Base-by-base conservation (phyloP, 2,888 invertebrate genomes). In the Criorhina ranunculi region DNA sequence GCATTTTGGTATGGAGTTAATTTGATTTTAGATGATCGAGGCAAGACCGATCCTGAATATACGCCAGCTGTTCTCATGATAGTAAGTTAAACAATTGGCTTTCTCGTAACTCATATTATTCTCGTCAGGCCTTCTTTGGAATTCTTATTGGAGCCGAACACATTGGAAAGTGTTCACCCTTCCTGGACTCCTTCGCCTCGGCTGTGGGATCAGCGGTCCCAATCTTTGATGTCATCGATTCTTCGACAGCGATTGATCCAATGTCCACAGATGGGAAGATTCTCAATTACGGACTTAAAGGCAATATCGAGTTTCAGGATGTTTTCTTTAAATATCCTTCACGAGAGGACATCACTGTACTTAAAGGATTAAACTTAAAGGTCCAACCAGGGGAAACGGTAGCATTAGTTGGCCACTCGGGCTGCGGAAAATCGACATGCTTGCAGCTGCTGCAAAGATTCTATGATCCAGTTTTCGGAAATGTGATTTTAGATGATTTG, bases 381-480 rank as follows among this genome's bases (percentile, higher is more conserved):
- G 93, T 95, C 46, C 92, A 93, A 72, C 91, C 92, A 42, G 95
- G 95, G 1, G 94, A 95, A 89, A 95, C 94, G 0, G 93, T 96
- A 5, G 96, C 95, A 0, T 90, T 96, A 7, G 95, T 95, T 0
- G 95, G 95, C 0, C 93, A 94, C 0, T 95, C 95, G 66, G 96
- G 96, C 0, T 96, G 96, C 89, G 96, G 96, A 19, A 96, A 96
- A 90, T 96, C 96, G 0, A 96, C 96, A 0, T 94, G 95, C 94
- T 92, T 96, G 4, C 96, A 96, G 87, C 93, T 97, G 4, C 90
- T 95, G 19, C 95, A 95, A 88, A 87, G 90, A 5, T 90, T 90
- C 90, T 96, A 96, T 88, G 95, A 96, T 90, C 95, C 95, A 0
- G 87, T 89, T 0, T 87, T 90, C 0, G 94, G 94, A 0, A 87